Evolutionary conservation across 1,140 invertebrate species (phyloP), one percentile per base, ranked within the genome.

Genomic region (Archivesica marissinica): DNA sequence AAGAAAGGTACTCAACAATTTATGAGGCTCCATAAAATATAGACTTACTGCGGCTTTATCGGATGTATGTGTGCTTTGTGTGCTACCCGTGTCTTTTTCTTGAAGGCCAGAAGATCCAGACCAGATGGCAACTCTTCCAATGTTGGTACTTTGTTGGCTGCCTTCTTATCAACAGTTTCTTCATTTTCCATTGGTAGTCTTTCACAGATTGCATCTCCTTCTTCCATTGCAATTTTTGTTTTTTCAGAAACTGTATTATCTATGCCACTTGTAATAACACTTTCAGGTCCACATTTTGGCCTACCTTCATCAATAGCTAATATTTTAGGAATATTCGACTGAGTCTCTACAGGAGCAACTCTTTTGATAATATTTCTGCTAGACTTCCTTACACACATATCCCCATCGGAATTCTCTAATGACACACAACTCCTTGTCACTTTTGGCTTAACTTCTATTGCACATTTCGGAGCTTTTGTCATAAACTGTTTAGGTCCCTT

Each of bases 31-130:
- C n/a, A n/a, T n/a, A n/a, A n/a, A n/a, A n/a, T n/a, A n/a, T n/a
- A n/a, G 3, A 83, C 80, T 61, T 47, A 83, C 80, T 50, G 25
- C 39, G 56, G n/a, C 64, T 59, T 83, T 11, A 83, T 39, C 9
- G 79, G 66, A 47, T 72, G 64, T 41, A 72, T 75, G 33, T 83
- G 61, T 50, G 80, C 39, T 64, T 75, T 83, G 33, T 83, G 80
- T 20, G 80, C 80, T 33, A 83, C 39, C 28, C 80, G 23, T 1
- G 50, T 28, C 54, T 75, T 74, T 38, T 30, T 74, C 70, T 83
- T 83, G 68, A 72, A 72, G 15, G 80, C 80, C 52, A 70, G 30
- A 52, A 75, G 61, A 59, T 83, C 80, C 9, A 59, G 66, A 44
- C 80, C 66, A 11, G 28, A 3, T 25, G 68, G 47, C 1, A 25